Evolutionary conservation across 1,140 invertebrate genomes (phyloP).

Genomic region (Metopolophium dirhodum): DNA sequence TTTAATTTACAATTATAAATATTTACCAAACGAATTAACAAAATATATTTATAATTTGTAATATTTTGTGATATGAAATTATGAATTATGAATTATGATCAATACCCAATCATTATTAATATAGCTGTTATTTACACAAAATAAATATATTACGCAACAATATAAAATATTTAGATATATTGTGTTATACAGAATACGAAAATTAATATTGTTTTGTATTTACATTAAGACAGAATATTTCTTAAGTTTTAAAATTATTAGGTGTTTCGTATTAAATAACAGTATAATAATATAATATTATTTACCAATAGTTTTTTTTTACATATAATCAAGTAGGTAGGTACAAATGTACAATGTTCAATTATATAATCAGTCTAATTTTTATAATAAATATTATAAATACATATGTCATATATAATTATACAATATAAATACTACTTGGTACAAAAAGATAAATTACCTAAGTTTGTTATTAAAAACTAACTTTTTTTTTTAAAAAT

Average conservation of each 20-base stretch:
- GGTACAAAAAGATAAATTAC: too few relatives aligned
- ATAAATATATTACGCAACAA: neutral
- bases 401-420: too few relatives aligned
- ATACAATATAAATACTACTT: too few relatives aligned
- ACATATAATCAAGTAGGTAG: neutral
- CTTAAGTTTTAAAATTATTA: neutral
- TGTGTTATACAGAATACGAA: neutral
- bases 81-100: neutral
- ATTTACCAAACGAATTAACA: neutral
- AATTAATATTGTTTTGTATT: neutral
- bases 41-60: neutral
- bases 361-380: neutral
- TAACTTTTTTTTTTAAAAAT: too few relatives aligned
- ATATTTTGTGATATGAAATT: neutral
- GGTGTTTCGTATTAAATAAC: neutral
- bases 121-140: neutral
- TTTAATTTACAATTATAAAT: neutral
- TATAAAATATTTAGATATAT: neutral
- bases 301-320: neutral
- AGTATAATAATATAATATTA: neutral
- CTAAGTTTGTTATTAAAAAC: neutral
- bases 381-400: too few relatives aligned
- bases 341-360: slow-evolving; percentile 15
- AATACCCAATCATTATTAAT: neutral
- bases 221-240: neutral